Evolutionary conservation across 2,113 vertebrate species (phyloP), one percentile per base, ranked within the genome.

Genomic region (Gobius niger): DNA sequence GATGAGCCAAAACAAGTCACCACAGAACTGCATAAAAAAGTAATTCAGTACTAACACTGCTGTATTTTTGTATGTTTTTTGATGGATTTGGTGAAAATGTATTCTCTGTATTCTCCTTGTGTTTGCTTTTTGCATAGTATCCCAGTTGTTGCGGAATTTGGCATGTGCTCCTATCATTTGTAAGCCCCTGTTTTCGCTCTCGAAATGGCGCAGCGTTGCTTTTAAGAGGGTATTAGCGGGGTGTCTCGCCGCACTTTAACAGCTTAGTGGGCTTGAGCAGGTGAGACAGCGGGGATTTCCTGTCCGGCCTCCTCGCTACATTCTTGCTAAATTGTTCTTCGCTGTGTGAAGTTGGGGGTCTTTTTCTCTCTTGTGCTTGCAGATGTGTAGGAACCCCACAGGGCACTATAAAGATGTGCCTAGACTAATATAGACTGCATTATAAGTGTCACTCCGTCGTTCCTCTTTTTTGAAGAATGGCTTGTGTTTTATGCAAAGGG

Each of bases 281-380:
- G 81, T 85, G 85, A 85, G 88, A 88, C 82, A 89, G 78, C 84
- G 84, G 82, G 83, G 85, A 90, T 90, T 91, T 89, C 90, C 90
- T 91, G 85, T 87, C 71, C 78, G 77, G 73, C 76, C 81, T 72
- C 78, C 86, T 82, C 72, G 69, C 75, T 67, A 60, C 86, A 88
- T 87, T 91, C 86, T 86, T 87, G 68, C 81, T 75, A 90, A 89
- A 86, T 87, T 85, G 81, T 80, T 78, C 62, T 72, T 80, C 89
- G 83, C 76, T 87, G 88, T 81, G 82, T 89, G 81, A 77, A 79
- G 68, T 73, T 84, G 52, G 53, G 65, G 40, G 40, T 77, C 63
- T 70, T 42, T 40, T 49, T 59, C 40, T 46, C 41, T 16, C 44
- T 18, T 42, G n/a, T 53, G 19, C 41, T 16, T 16, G 14, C 70